These are phyloP conservation scores for Cistogaster globosa DNA, from an alignment of 2,888 invertebrate species.

Conservation along the genomic window DNA sequence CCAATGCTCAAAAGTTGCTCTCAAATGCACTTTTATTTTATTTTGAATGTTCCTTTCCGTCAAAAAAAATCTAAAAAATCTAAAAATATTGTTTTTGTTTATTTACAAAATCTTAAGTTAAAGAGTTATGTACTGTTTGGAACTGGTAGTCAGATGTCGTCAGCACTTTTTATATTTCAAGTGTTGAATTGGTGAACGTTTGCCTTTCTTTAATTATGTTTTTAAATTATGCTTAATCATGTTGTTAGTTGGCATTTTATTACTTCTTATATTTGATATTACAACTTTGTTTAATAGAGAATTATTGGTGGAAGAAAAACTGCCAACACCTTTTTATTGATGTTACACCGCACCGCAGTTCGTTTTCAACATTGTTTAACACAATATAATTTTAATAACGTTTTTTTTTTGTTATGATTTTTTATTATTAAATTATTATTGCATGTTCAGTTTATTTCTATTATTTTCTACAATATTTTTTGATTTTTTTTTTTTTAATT, in stretches of 20 bases:
- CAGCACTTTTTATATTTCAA: conserved; percentile 8
- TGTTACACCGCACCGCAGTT: conserved; percentile 7
- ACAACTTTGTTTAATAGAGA: not conserved
- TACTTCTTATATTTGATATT: conserved; percentile 1
- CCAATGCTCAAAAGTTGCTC: too few relatives aligned
- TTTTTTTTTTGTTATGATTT: conserved; percentile 3
- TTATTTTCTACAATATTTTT: conserved; percentile 36
- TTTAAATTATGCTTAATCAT: conserved; percentile 56
- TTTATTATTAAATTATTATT: conserved; percentile 2
- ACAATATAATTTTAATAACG: conserved; percentile 19
- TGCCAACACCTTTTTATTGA: conserved; percentile 55
- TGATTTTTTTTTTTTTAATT: conserved; percentile 66
- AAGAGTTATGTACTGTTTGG: conserved; percentile 9
- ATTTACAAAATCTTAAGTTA: not conserved
- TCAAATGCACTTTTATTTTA: too few relatives aligned
- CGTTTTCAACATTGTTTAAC: not conserved
- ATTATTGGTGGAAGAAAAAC: conserved; percentile 15
- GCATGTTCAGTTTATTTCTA: conserved; percentile 33
- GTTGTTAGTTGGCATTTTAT: conserved; percentile 38
- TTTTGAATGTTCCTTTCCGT: too few relatives aligned
- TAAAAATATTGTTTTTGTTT: too few relatives aligned
- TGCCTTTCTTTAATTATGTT: not conserved
- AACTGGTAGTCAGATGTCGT: not conserved
- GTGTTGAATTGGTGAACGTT: conserved; percentile 35
- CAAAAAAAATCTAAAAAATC: too few relatives aligned